Base-by-base conservation (phyloP, 2,797 vertebrate species). In the Hipposideros larvatus region DNA sequence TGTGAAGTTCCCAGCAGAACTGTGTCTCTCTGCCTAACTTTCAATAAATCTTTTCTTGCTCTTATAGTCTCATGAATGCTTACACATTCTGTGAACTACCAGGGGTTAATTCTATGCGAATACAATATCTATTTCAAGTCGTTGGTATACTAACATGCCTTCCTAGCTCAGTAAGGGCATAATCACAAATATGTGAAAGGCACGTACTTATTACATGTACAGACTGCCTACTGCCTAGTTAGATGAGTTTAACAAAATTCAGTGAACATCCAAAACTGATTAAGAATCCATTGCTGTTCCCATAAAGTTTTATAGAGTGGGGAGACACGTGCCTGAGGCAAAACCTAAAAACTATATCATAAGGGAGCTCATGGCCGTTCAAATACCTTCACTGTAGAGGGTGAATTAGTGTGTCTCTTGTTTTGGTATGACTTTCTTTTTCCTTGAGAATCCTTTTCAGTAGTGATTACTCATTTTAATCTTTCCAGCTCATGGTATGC, bases 161-260 rank as follows among this genome's bases (percentile, higher is more conserved):
- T 77, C 61, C 16, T 22, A 18, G 73, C 73, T 48, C 70, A 83
- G 59, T 22, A n/a, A 43, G 26, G 31, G 22, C 11, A 28, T 28
- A 43, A 41, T 34, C 9, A 28, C 37, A 90, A 79, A 41, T 24
- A 14, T 14, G 28, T 9, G 53, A 37, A 68, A 26, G 59, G 2
- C 48, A 3, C 15, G 22, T 22, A 14, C 46, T 82, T 63, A 11
- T 63, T 16, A 37, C 16, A 21, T 4, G 11, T 4, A 41, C 16
- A 16, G 16, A 41, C 2, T 10, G 5, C 4, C 0, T 7, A 22
- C 11, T n/a, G 3, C 11, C 6, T 48, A 4, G 6, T 41, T n/a
- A 59, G 37, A 14, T 37, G 1, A 2, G 89, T 55, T 59, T 65
- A 71, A n/a, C 22, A 75, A 68, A 41, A 24, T 28, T 31, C 37